phyloP scores from a whole-genome alignment of 2,888 invertebrate species.

The Coleophora deauratella region DNA sequence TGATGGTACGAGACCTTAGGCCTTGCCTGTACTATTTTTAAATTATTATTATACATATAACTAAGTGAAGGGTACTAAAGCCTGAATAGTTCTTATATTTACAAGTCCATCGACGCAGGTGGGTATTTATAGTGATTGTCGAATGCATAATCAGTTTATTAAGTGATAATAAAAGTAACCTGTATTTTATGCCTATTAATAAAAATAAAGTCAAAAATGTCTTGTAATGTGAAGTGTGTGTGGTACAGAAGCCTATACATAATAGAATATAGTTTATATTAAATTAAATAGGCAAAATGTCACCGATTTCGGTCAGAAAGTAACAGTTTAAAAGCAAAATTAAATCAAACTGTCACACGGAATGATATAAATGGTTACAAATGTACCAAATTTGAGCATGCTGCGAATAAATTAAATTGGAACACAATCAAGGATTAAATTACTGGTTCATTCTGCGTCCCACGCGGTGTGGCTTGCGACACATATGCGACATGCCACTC shows the following conservation, averaged over 20 bases:
- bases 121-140: too few species aligned
- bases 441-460: constrained; percentile 67
- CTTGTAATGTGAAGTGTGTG: too few species aligned
- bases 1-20: constrained; percentile 48
- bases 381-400: constrained; percentile 68
- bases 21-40: constrained; percentile 58
- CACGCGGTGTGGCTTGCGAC: constrained; percentile 55
- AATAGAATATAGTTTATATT: too few species aligned
- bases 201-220: too few species aligned
- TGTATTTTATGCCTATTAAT: not conserved
- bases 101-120: too few species aligned
- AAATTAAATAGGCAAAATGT: constrained; percentile 20
- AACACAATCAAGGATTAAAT: constrained; percentile 72
- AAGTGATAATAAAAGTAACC: too few species aligned
- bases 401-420: constrained; percentile 67
- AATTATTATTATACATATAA: constrained; percentile 38
- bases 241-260: too few species aligned
- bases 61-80: too few species aligned
- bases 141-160: too few species aligned
- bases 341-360: constrained; percentile 40
- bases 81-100: too few species aligned
- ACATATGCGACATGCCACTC: constrained; percentile 56
- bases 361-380: constrained; percentile 60
- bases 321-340: constrained; percentile 33
- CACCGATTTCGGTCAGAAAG: constrained; percentile 24